A percentile compares a stretch with the other conserved stretches of the same genome.
Evolutionary conservation across 2,797 vertebrate species (phyloP).

Genomic region (Pangasius sanitwongsei): DNA sequence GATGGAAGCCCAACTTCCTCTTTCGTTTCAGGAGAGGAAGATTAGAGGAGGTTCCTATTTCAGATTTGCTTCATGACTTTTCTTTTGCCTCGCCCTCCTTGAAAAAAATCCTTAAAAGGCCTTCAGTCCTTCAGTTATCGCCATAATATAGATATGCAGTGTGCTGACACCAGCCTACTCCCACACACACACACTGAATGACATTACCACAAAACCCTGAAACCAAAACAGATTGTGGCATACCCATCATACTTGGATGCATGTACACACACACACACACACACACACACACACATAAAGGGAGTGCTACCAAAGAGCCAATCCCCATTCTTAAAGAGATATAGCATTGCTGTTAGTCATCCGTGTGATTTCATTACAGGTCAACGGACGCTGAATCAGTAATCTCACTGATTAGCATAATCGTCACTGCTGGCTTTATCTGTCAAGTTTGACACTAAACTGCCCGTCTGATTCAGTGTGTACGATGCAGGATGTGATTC

Average conservation of each 20-base stretch:
- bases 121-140: slow-evolving; percentile 19
- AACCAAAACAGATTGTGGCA: slow-evolving; percentile 16
- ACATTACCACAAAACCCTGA: slow-evolving; percentile 6
- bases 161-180: neutral
- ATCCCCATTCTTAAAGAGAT: slow-evolving; percentile 9
- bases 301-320: neutral
- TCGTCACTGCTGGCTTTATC: neutral
- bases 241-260: slow-evolving; percentile 20
- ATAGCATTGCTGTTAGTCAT: slow-evolving; percentile 8
- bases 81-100: slow-evolving; percentile 55
- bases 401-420: slow-evolving; percentile 9
- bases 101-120: slow-evolving; percentile 72
- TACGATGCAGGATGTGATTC: neutral
- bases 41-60: slow-evolving; percentile 65
- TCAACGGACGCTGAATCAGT: slow-evolving; percentile 32
- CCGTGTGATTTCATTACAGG: slow-evolving; percentile 14
- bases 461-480: slow-evolving; percentile 4
- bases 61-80: slow-evolving; percentile 50
- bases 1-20: slow-evolving; percentile 27
- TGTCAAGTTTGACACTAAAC: slow-evolving; percentile 3
- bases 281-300: slow-evolving; percentile 26
- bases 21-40: slow-evolving; percentile 38
- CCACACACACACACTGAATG: slow-evolving; percentile 43
- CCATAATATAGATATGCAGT: slow-evolving; percentile 31
- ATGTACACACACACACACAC: slow-evolving; percentile 19